These are phyloP conservation scores for Pterophyllum scalare DNA, from an alignment of 2,113 vertebrate species.

Conservation along the genomic window DNA sequence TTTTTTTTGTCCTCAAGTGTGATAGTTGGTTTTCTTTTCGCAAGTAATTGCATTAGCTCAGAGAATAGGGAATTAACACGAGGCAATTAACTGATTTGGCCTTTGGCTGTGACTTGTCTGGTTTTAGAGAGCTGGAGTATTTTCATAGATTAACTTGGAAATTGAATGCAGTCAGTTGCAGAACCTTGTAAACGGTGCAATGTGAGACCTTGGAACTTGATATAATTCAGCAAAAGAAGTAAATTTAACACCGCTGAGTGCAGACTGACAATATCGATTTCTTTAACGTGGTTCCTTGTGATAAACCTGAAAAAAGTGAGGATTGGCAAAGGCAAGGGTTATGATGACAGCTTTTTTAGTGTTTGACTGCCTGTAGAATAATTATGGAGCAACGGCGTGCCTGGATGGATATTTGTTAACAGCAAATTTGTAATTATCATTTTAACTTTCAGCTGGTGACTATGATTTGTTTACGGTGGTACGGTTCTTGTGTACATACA, in stretches of 20 bases:
- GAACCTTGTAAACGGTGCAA: slow-evolving; percentile 33
- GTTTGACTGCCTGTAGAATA: slow-evolving; percentile 54
- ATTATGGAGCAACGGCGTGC: slow-evolving; percentile 45
- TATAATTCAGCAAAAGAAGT: slow-evolving; percentile 1
- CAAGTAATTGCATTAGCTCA: slow-evolving; percentile 75
- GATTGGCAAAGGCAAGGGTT: slow-evolving; percentile 9
- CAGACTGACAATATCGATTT: background rate
- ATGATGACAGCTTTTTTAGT: slow-evolving; percentile 27
- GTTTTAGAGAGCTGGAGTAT: slow-evolving; percentile 56
- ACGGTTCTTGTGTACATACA: background rate
- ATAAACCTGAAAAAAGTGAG: slow-evolving; percentile 6
- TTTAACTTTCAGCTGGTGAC: background rate
- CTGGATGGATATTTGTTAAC: slow-evolving; percentile 33
- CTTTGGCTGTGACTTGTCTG: slow-evolving; percentile 74
- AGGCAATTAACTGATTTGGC: slow-evolving; percentile 79
- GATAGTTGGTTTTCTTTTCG: slow-evolving; percentile 72
- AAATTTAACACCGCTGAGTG: background rate
- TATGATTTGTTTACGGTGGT: slow-evolving; percentile 3
- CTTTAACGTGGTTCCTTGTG: slow-evolving; percentile 1
- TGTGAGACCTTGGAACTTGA: background rate
- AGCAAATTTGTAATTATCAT: slow-evolving; percentile 24
- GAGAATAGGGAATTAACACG: slow-evolving; percentile 73
- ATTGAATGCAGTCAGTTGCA: slow-evolving; percentile 39
- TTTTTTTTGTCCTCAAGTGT: slow-evolving; percentile 59
- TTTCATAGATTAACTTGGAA: slow-evolving; percentile 64